Base-by-base conservation (phyloP, 2,797 vertebrate species). In the Parauchenoglanis punctatus region DNA sequence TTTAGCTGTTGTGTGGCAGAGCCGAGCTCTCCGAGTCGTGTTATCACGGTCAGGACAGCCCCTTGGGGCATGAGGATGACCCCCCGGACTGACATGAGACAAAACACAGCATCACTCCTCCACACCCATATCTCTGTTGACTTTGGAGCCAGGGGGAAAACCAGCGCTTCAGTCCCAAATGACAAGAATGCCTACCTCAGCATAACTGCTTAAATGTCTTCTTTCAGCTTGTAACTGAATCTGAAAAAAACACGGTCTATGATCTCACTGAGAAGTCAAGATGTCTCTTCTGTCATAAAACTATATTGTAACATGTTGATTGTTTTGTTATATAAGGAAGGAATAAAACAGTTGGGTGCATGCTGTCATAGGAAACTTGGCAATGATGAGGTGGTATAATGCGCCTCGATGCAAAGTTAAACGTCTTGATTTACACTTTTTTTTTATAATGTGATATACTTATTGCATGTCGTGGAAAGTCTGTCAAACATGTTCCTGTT, bases 111-210 rank as follows among this genome's bases (percentile, higher is more conserved):
- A 95, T 96, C 95, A 95, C 94, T 92, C 92, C 92, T 94, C 92
- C 94, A 93, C 92, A 93, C 94, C 92, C 93, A 92, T 93, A 96
- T 95, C 93, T 92, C 92, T 94, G 93, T 93, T 95, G 96, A 96
- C 95, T 95, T 92, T 92, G 93, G 93, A 93, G 94, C 95, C 94
- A 94, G 91, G 93, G 94, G 95, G 94, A 94, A 93, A 94, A 93
- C 93, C 92, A 94, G 94, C 89, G 93, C 90, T 92, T 91, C 92
- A 91, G 91, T 93, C 93, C 93, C 93, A 93, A 92, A 88, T 95
- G 94, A 95, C 95, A 95, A 93, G 80, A 88, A 94, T 91, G 93
- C 93, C 92, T 93, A 95, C 94, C 93, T 94, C 95, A 94, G 93
- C 95, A 94, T 49, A 90, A 86, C 73, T 85, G 80, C 81, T 72